Conservation (phyloP, 2,888 invertebrate genomes). For the Andrena chrysosceles region DNA sequence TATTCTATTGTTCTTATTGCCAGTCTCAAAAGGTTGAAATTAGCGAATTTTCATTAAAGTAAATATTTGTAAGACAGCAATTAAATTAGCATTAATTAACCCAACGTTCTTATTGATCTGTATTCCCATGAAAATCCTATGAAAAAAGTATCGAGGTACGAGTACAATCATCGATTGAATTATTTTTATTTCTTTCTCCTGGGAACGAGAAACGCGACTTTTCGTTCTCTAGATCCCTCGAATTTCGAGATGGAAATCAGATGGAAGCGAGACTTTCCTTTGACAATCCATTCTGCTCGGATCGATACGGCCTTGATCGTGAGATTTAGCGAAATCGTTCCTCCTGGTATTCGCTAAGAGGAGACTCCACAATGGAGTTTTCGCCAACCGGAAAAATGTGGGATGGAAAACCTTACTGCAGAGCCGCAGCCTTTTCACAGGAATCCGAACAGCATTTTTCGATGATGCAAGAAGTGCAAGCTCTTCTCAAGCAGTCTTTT, state of each 20-base stretch:
- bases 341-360: neutral
- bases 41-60: too few species aligned
- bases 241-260: conserved; percentile 29
- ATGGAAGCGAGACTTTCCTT: conserved; percentile 19
- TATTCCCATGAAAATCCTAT: too few species aligned
- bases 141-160: neutral
- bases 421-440: conserved; percentile 9
- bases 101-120: too few species aligned
- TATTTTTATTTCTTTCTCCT: neutral
- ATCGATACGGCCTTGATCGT: conserved; percentile 21
- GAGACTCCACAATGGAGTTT: conserved; percentile 30
- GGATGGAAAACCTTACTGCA: conserved; percentile 5
- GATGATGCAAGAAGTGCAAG: conserved; percentile 31
- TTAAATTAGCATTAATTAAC: too few species aligned
- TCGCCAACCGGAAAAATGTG: conserved; percentile 31
- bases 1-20: too few species aligned
- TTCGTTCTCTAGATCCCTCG: conserved; percentile 20
- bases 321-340: conserved; percentile 34
- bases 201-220: neutral
- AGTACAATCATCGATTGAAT: neutral
- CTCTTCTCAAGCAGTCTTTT: neutral
- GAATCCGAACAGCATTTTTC: conserved; percentile 33
- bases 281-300: conserved; percentile 26
- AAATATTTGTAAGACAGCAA: too few species aligned
- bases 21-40: too few species aligned